Evolutionary conservation across 1,140 invertebrate species (phyloP).

Genomic region (Ips typographus): DNA sequence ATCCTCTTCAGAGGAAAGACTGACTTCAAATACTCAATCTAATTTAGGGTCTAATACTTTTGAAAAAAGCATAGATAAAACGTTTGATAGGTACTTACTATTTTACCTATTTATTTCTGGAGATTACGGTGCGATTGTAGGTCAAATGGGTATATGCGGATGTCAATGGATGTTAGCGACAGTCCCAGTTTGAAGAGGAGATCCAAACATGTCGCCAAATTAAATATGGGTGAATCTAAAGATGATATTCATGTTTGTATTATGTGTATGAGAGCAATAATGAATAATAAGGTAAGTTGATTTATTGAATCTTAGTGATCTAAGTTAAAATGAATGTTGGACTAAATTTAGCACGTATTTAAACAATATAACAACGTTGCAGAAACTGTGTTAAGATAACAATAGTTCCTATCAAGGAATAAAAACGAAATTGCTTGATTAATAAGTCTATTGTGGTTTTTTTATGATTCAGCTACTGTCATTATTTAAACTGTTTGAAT

Average conservation of each 20-base stretch:
- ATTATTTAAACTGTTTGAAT: not conserved
- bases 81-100: conserved; percentile 27
- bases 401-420: not conserved
- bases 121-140: conserved; percentile 10
- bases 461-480: not conserved
- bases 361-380: no score
- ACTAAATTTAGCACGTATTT: not conserved
- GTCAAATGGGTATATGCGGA: conserved; percentile 59
- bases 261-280: conserved; percentile 97
- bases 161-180: conserved; percentile 64
- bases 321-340: not conserved
- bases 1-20: conserved; percentile 70
- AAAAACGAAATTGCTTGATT: not conserved
- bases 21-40: conserved; percentile 47
- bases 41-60: conserved; percentile 34
- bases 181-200: conserved; percentile 72
- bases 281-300: conserved; percentile 93
- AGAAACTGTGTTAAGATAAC: no score
- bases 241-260: conserved; percentile 99
- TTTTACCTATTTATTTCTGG: not conserved
- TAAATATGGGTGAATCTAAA: conserved; percentile 97
- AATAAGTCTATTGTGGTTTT: not conserved
- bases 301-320: not conserved
- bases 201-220: conserved; percentile 80
- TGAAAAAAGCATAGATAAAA: conserved; percentile 31